Evolutionary conservation across 2,888 invertebrate species (phyloP).

Genomic region (Sympetrum striolatum): DNA sequence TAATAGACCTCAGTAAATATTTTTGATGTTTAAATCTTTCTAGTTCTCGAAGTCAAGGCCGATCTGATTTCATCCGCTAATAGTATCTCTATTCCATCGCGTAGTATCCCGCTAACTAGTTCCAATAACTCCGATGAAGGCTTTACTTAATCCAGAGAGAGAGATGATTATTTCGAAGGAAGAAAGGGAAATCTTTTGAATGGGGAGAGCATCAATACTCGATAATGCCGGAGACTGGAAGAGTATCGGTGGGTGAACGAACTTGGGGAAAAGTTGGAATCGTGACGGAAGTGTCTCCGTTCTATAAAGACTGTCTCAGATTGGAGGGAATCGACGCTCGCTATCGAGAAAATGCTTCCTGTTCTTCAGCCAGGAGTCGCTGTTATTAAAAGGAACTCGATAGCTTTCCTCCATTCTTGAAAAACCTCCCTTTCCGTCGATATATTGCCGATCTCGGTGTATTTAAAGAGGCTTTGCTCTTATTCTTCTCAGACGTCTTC

Average conservation of each 20-base stretch:
- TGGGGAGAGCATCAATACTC: background rate
- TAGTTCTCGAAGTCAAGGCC: too few relatives aligned
- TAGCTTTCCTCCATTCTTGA: background rate
- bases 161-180: background rate
- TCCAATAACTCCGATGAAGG: too few relatives aligned
- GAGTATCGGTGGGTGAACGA: background rate
- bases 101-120: too few relatives aligned
- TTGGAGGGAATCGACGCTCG: background rate
- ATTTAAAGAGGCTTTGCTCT: background rate
- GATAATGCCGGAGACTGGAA: background rate
- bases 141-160: too few relatives aligned
- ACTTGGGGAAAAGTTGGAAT: background rate
- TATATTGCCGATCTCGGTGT: background rate
- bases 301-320: background rate
- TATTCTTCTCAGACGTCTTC: background rate
- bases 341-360: conserved; percentile 19
- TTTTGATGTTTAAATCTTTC: too few relatives aligned
- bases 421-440: background rate
- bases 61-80: too few relatives aligned
- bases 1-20: too few relatives aligned
- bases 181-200: background rate
- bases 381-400: background rate
- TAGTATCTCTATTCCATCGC: too few relatives aligned
- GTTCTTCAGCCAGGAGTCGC: background rate
- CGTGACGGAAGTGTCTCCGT: background rate